Conservation (phyloP, 2,797 vertebrate species). For the Melanotaenia boesemani region DNA sequence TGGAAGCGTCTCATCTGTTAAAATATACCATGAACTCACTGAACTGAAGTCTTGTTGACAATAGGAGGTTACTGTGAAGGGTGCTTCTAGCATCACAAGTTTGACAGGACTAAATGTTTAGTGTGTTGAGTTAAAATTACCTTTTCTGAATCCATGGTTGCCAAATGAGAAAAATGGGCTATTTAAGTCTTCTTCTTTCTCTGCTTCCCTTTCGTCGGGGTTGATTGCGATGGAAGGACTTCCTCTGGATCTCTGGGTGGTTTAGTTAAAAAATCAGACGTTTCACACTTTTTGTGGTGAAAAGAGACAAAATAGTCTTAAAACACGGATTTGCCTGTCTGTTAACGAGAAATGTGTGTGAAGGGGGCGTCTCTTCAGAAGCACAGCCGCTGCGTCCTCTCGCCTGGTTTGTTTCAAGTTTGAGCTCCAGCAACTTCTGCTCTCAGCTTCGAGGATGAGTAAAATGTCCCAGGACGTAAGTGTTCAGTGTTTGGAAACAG, state of each 20-base stretch:
- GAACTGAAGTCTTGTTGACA: conserved; percentile 12
- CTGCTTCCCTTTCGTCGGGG: conserved; percentile 17
- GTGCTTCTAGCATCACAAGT: conserved; percentile 6
- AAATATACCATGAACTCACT: conserved; percentile 3
- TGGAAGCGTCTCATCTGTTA: conserved; percentile 2
- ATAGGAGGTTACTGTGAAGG: not conserved
- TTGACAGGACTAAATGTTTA: not conserved
- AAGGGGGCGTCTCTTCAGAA: too few species aligned
- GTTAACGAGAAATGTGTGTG: not conserved
- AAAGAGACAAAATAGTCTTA: not conserved
- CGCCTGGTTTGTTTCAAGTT: not conserved
- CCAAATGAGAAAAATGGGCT: not conserved
- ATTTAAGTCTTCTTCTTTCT: conserved; percentile 10
- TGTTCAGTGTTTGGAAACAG: not conserved
- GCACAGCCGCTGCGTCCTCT: not conserved
- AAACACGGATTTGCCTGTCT: not conserved
- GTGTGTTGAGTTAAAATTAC: conserved; percentile 44
- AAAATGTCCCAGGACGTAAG: not conserved
- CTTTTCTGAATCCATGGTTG: conserved; percentile 78
- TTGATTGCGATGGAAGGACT: conserved; percentile 1
- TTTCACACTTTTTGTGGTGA: not conserved
- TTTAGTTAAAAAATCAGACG: conserved; percentile 30
- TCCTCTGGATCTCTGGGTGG: conserved; percentile 23
- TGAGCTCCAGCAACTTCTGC: not conserved
- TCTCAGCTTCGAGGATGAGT: not conserved